Percentiles rank a stretch among this genome's conserved stretches.
Conservation (phyloP, 1,140 invertebrate genomes). For the Aplysia californica region DNA sequence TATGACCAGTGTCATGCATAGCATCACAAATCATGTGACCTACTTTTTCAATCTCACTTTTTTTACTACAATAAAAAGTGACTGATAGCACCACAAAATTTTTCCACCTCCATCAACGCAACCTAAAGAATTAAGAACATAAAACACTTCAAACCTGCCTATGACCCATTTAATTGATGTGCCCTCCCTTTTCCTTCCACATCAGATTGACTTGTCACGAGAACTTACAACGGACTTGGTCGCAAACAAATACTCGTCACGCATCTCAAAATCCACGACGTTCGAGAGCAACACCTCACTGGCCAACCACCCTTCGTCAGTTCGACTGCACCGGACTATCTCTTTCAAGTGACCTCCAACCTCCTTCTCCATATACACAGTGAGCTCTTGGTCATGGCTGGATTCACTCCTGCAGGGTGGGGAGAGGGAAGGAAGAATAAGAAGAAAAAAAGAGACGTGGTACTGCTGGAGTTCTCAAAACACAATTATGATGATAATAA, state of each 20-base stretch:
- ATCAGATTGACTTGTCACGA: too few species aligned
- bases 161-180: too few species aligned
- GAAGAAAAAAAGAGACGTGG: background rate
- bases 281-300: conserved; percentile 74
- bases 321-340: conserved; percentile 72
- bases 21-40: too few species aligned
- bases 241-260: conserved; percentile 87
- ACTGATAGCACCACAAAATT: too few species aligned
- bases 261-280: conserved; percentile 84
- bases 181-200: too few species aligned
- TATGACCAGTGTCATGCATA: too few species aligned
- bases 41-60: too few species aligned
- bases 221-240: conserved; percentile 70
- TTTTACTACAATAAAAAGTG: too few species aligned
- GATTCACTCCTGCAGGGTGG: conserved; percentile 41
- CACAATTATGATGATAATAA: too few species aligned
- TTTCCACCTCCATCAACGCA: too few species aligned
- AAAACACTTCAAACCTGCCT: background rate
- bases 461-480: background rate
- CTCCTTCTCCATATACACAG: conserved; percentile 79
- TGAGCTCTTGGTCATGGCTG: conserved; percentile 39
- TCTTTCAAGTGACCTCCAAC: conserved; percentile 70
- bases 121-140: background rate
- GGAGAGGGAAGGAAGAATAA: too few species aligned
- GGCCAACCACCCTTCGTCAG: conserved; percentile 52